phyloP scores from a whole-genome alignment of 1,140 invertebrate species.

The Penaeus chinensis region DNA sequence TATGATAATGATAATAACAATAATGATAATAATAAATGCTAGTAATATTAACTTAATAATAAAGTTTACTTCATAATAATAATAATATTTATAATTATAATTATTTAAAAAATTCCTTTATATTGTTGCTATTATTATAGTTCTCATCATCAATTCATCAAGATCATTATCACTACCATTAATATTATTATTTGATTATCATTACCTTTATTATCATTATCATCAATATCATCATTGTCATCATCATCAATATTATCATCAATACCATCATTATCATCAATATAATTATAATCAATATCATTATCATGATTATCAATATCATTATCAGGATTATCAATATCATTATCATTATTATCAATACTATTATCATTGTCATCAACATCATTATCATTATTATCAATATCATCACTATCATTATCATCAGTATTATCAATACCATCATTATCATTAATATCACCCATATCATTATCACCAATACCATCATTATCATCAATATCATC shows the following conservation, averaged over 20 bases:
- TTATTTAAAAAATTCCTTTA: too few relatives aligned
- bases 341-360: not conserved
- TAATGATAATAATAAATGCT: too few relatives aligned
- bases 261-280: not conserved
- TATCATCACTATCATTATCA: not conserved
- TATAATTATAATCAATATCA: not conserved
- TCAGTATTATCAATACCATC: not conserved
- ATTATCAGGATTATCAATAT: not conserved
- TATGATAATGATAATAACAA: too few relatives aligned
- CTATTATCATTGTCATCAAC: not conserved
- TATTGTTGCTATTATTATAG: too few relatives aligned
- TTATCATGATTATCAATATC: not conserved
- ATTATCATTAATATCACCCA: not conserved
- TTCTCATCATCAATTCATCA: not conserved
- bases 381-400: not conserved
- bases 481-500: not conserved
- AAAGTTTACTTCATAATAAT: too few relatives aligned
- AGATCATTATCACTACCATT: not conserved
- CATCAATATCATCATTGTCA: not conserved
- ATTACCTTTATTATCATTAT: not conserved
- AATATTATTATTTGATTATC: not conserved
- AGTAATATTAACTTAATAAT: too few relatives aligned
- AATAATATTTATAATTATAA: too few relatives aligned
- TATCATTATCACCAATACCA: not conserved
- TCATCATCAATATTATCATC: not conserved